These are phyloP conservation scores for Zygogramma bicolorata DNA, from an alignment of 2,888 invertebrate species.

Conservation along the genomic window DNA sequence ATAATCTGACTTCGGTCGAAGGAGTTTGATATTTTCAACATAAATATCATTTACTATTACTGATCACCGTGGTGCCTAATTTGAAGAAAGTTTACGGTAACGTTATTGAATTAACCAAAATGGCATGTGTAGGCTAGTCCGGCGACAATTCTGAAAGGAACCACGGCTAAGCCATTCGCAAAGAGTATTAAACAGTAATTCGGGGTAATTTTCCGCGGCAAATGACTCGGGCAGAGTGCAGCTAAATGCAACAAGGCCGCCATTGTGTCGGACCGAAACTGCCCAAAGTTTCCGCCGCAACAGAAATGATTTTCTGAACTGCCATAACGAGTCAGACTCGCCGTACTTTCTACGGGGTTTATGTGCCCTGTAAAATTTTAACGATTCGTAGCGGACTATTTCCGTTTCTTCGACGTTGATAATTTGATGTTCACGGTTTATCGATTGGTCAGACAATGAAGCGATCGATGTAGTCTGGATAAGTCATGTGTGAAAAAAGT, in stretches of 20 bases:
- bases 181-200: not conserved
- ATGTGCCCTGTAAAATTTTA: conserved; percentile 41
- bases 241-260: not conserved
- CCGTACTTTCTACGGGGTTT: conserved; percentile 22
- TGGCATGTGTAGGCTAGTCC: too few species aligned
- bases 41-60: too few species aligned
- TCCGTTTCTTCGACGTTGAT: conserved; percentile 33
- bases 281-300: conserved; percentile 18
- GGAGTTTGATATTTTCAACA: too few species aligned
- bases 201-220: not conserved
- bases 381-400: conserved; percentile 39
- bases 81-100: too few species aligned
- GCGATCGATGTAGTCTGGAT: not conserved
- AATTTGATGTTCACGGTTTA: conserved; percentile 36
- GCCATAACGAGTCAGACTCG: not conserved
- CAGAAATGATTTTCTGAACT: conserved; percentile 25
- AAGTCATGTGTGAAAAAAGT: not conserved
- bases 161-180: not conserved
- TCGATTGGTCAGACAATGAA: conserved; percentile 27
- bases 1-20: too few species aligned
- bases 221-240: not conserved
- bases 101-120: too few species aligned
- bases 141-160: not conserved
- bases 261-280: conserved; percentile 2
- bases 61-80: too few species aligned